Percentiles rank a stretch among this genome's conserved stretches.
Conservation (phyloP, 2,888 invertebrate genomes). For the Gasteruption jaculator region DNA sequence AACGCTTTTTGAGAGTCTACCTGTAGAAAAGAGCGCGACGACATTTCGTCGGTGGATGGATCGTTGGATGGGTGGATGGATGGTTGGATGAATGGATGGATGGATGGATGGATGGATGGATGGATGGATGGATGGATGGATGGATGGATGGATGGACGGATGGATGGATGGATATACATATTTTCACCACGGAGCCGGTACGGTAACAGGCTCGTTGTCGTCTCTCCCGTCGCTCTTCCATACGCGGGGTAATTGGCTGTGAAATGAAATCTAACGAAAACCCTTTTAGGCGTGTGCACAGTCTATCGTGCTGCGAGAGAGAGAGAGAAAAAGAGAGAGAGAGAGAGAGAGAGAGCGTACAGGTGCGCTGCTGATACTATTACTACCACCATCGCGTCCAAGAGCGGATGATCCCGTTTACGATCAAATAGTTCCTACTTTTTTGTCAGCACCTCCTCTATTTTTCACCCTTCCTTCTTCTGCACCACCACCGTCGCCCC, state of each 20-base stretch:
- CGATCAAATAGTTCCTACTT: conserved; percentile 45
- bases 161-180: too few species aligned
- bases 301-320: conserved; percentile 26
- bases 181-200: too few species aligned
- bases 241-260: conserved; percentile 49
- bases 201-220: conserved; percentile 14
- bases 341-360: conserved; percentile 8
- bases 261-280: conserved; percentile 53
- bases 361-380: background rate
- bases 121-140: too few species aligned
- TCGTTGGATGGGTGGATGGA: too few species aligned
- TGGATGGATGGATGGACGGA: too few species aligned
- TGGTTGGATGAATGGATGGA: too few species aligned
- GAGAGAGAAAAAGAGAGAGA: conserved; percentile 3
- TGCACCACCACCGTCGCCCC: conserved; percentile 26
- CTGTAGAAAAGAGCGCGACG: too few species aligned
- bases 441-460: conserved; percentile 33
- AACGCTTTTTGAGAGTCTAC: too few species aligned
- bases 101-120: too few species aligned
- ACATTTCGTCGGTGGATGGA: too few species aligned
- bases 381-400: conserved; percentile 9
- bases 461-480: conserved; percentile 31
- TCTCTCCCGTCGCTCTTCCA: conserved; percentile 24
- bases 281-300: conserved; percentile 51
- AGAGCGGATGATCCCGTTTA: conserved; percentile 31